Evolutionary conservation across 2,888 invertebrate genomes (phyloP).

Genomic region (Mechanitis mazaeus): DNA sequence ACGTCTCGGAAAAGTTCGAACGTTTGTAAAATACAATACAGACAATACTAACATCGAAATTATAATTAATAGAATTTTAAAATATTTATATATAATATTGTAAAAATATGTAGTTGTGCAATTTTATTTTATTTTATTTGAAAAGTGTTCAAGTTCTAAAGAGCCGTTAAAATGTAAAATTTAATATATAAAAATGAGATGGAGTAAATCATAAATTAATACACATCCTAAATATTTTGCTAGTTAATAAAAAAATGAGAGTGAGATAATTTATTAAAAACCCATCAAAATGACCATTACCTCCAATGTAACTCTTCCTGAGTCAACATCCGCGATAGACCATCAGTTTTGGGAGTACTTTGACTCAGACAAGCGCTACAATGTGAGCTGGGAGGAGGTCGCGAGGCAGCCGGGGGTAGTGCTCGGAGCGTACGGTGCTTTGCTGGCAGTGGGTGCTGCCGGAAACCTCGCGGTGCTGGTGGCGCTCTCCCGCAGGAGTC

Average conservation of each 20-base stretch:
- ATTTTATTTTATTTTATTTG: too few species aligned
- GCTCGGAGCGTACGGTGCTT: conserved; percentile 78
- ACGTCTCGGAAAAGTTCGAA: background rate
- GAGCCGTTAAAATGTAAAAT: too few species aligned
- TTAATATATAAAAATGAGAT: too few species aligned
- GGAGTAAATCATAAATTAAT: too few species aligned
- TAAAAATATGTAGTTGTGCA: too few species aligned
- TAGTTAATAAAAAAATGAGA: too few species aligned
- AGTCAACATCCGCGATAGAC: conserved; percentile 35
- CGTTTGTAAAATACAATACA: background rate
- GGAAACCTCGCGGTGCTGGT: conserved; percentile 84
- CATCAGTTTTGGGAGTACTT: conserved; percentile 62
- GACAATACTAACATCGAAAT: too few species aligned
- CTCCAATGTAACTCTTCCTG: background rate
- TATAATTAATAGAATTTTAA: too few species aligned
- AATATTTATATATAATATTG: too few species aligned
- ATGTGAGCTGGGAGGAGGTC: conserved; percentile 30
- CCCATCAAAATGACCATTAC: background rate
- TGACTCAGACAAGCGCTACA: conserved; percentile 33
- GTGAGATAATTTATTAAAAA: background rate
- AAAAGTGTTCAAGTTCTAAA: too few species aligned
- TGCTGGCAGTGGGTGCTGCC: conserved; percentile 80
- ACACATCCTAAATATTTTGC: too few species aligned
- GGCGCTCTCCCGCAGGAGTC: conserved; percentile 78
- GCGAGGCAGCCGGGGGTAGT: conserved; percentile 53